phyloP scores from a whole-genome alignment of 2,113 vertebrate genomes.

The Tringa solitaria region DNA sequence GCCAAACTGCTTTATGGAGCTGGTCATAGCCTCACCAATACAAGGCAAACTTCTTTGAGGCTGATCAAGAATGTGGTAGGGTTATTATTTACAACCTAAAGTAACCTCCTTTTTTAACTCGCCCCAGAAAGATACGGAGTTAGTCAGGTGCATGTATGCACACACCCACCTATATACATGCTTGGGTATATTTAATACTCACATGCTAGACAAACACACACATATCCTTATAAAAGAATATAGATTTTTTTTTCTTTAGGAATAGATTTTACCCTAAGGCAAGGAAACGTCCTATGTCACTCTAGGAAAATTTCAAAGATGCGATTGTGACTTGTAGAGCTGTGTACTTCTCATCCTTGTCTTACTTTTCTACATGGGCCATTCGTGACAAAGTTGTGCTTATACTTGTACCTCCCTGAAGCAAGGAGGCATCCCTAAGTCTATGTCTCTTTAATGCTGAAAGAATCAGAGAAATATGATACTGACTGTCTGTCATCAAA shows the following conservation, averaged over 20 bases:
- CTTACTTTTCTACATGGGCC: background rate
- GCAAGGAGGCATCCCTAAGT: background rate
- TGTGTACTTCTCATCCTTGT: background rate
- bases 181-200: background rate
- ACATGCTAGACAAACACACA: rapidly evolving
- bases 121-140: background rate
- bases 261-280: background rate
- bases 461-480: background rate
- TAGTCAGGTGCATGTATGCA: rapidly evolving
- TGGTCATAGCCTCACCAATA: background rate
- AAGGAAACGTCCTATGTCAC: background rate
- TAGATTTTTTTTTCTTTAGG: background rate
- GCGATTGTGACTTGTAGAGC: background rate
- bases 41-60: background rate
- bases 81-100: background rate
- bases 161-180: rapidly evolving
- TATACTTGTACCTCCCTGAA: background rate
- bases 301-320: background rate
- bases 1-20: background rate
- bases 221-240: background rate
- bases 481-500: background rate
- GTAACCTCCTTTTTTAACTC: background rate
- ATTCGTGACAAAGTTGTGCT: background rate
- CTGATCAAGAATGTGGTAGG: background rate
- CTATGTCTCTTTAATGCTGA: background rate